phyloP scores from a whole-genome alignment of 2,888 invertebrate genomes.

The Eledone cirrhosa region DNA sequence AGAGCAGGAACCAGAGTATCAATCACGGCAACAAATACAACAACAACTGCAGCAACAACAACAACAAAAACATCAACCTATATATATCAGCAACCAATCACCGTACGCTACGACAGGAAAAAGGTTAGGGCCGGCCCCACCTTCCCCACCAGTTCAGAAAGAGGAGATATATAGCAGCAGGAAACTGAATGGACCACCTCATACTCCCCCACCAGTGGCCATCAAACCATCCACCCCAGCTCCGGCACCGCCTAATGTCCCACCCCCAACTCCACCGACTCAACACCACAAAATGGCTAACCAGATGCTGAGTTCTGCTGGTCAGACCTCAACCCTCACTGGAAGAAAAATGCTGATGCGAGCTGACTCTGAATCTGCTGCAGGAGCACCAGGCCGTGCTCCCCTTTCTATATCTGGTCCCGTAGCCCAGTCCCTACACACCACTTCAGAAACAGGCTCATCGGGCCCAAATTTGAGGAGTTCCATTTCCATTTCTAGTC shows the following conservation, averaged over 20 bases:
- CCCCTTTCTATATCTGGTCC: conserved; percentile 36
- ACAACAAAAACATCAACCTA: conserved; percentile 10
- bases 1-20: not conserved
- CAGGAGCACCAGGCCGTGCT: conserved; percentile 33
- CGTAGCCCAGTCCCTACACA: conserved; percentile 22
- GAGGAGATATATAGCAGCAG: conserved; percentile 7
- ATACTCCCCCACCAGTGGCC: conserved; percentile 21
- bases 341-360: conserved; percentile 25
- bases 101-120: not conserved
- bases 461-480: not conserved
- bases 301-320: conserved; percentile 25
- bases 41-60: conserved; percentile 24
- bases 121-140: conserved; percentile 24
- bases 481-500: conserved; percentile 5
- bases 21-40: conserved; percentile 31
- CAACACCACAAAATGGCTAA: conserved; percentile 30
- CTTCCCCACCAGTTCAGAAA: conserved; percentile 25
- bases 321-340: conserved; percentile 28
- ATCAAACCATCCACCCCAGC: conserved; percentile 30
- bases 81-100: not conserved
- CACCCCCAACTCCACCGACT: conserved; percentile 31
- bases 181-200: conserved; percentile 25
- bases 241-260: conserved; percentile 37
- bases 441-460: not conserved
- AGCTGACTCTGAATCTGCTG: conserved; percentile 25